Evolutionary conservation across 2,888 invertebrate species (phyloP).

Genomic region (Ommatoiulus sabulosus): DNA sequence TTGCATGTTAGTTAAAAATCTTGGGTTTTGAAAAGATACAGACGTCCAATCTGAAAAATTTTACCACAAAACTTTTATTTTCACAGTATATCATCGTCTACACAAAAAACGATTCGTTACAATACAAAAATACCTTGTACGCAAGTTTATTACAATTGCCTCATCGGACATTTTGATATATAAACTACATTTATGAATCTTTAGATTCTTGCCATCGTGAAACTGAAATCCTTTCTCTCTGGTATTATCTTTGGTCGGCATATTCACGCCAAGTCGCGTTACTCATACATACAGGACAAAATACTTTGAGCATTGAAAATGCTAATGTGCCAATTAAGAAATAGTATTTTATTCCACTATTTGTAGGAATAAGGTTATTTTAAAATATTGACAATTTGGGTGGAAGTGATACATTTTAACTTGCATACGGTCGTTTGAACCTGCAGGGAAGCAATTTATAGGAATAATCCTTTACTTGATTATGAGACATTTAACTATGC

Average conservation of each 20-base stretch:
- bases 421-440: background rate
- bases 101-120: slow-evolving; percentile 15
- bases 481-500: background rate
- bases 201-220: background rate
- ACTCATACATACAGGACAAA: background rate
- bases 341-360: background rate
- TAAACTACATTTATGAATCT: background rate
- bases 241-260: background rate
- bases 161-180: background rate
- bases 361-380: background rate
- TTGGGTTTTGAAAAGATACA: too few species aligned
- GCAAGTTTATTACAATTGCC: slow-evolving; percentile 13
- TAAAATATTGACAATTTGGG: background rate
- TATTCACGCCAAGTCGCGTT: background rate
- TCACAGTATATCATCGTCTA: slow-evolving; percentile 11
- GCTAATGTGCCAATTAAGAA: background rate
- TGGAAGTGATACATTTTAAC: slow-evolving; percentile 5
- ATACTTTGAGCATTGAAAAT: background rate
- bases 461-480: slow-evolving; percentile 7
- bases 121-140: slow-evolving; percentile 35
- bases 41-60: background rate
- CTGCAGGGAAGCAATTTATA: background rate
- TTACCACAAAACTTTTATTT: slow-evolving; percentile 18
- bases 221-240: background rate
- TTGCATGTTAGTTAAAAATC: too few species aligned